Evolutionary conservation across 2,888 invertebrate genomes (phyloP).

Genomic region (Lapara coniferarum): DNA sequence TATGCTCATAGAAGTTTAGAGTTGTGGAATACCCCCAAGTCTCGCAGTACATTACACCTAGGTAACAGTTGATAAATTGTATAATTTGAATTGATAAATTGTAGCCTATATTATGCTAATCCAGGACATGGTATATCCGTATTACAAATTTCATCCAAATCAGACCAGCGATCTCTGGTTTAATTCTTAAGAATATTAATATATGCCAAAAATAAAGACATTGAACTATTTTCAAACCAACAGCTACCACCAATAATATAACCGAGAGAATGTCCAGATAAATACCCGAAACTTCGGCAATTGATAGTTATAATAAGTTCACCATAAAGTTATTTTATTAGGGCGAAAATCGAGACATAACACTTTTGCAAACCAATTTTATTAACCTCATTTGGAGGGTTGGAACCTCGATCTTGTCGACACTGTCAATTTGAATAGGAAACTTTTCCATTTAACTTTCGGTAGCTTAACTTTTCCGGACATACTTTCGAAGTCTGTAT

Average conservation of each 20-base stretch:
- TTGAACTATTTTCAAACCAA: too few species aligned
- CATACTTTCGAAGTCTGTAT: slow-evolving; percentile 66
- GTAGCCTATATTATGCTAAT: too few species aligned
- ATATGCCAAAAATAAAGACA: too few species aligned
- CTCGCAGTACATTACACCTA: too few species aligned
- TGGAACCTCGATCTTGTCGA: slow-evolving; percentile 54
- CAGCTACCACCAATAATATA: neutral
- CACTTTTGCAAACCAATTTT: slow-evolving; percentile 62
- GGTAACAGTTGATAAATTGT: too few species aligned
- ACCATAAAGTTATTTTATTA: slow-evolving; percentile 49
- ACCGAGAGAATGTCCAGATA: neutral
- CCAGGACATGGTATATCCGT: too few species aligned
- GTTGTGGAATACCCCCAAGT: too few species aligned
- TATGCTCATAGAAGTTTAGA: too few species aligned
- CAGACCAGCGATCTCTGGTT: too few species aligned
- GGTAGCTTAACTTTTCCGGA: slow-evolving; percentile 63
- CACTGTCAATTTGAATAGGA: slow-evolving; percentile 74
- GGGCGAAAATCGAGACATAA: slow-evolving; percentile 51
- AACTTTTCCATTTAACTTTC: slow-evolving; percentile 82
- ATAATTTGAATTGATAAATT: too few species aligned
- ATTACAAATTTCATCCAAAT: too few species aligned
- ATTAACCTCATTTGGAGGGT: slow-evolving; percentile 58
- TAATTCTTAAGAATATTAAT: too few species aligned
- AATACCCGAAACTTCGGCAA: slow-evolving; percentile 23
- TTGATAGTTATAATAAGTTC: slow-evolving; percentile 36